These are phyloP conservation scores for Pandemis corylana DNA, from an alignment of 2,888 invertebrate species.

Conservation along the genomic window DNA sequence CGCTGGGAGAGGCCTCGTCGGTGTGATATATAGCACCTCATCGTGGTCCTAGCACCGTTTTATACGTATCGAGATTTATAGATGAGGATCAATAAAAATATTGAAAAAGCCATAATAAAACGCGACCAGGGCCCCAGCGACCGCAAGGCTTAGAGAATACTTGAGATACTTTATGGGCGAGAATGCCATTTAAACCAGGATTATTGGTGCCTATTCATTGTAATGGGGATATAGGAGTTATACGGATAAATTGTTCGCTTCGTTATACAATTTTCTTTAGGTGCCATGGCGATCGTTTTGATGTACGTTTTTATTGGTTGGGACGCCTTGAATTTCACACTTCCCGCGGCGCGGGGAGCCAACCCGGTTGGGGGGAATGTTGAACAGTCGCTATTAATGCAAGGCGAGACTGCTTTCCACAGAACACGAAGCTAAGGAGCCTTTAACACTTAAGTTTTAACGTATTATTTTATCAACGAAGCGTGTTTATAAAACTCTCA, in stretches of 20 bases:
- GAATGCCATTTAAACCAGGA: slow-evolving; percentile 64
- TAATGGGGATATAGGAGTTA: slow-evolving; percentile 37
- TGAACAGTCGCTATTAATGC: slow-evolving; percentile 61
- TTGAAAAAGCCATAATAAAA: slow-evolving; percentile 66
- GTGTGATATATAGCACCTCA: slow-evolving; percentile 68
- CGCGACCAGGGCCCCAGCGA: slow-evolving; percentile 54
- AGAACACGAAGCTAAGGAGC: slow-evolving; percentile 58
- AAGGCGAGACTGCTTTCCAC: slow-evolving; percentile 46
- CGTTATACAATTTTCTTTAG: slow-evolving; percentile 50
- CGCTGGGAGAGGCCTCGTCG: slow-evolving; percentile 54
- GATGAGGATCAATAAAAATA: slow-evolving; percentile 71
- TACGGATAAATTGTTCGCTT: slow-evolving; percentile 20
- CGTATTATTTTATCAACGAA: slow-evolving; percentile 22
- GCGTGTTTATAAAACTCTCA: too few species aligned
- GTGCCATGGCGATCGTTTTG: slow-evolving; percentile 44
- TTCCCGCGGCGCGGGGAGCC: slow-evolving; percentile 59
- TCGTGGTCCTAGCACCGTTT: slow-evolving; percentile 57
- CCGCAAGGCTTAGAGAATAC: slow-evolving; percentile 51
- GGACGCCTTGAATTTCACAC: slow-evolving; percentile 69
- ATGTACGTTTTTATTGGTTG: slow-evolving; percentile 57
- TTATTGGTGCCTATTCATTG: slow-evolving; percentile 62
- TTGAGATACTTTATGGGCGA: slow-evolving; percentile 63
- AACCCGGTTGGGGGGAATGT: slow-evolving; percentile 58
- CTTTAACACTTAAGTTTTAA: slow-evolving; percentile 45
- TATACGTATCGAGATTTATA: slow-evolving; percentile 67